Percentiles rank a stretch among this genome's conserved stretches.
Conservation (phyloP, 2,113 vertebrate genomes). For the Ibidorhyncha struthersii region DNA sequence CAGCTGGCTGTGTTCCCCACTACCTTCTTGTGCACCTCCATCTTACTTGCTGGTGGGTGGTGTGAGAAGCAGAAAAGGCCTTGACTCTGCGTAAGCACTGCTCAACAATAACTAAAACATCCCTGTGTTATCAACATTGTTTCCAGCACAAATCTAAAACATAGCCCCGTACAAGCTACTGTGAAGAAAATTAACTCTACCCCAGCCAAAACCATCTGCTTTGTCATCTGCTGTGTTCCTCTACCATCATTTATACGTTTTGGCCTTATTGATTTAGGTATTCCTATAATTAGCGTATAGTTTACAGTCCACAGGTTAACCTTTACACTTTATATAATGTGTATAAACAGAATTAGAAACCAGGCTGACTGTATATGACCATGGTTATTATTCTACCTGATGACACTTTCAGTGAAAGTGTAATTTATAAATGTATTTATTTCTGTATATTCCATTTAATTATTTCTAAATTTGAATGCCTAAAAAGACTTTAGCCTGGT, state of each 20-base stretch:
- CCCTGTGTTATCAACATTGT: background rate
- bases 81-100: background rate
- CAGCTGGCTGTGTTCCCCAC: background rate
- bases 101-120: background rate
- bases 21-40: background rate
- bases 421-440: background rate
- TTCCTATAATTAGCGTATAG: slow-evolving; percentile 59
- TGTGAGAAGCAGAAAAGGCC: background rate
- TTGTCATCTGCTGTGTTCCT: background rate
- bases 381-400: background rate
- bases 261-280: slow-evolving; percentile 54
- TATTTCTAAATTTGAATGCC: background rate
- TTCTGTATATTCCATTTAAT: background rate
- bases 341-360: slow-evolving; percentile 19
- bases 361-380: background rate
- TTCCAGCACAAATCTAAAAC: background rate
- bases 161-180: background rate
- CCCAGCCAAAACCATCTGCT: background rate
- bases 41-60: background rate
- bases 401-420: background rate
- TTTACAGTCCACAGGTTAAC: slow-evolving; percentile 44
- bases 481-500: background rate
- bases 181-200: background rate
- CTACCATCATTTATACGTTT: background rate
- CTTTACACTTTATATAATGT: slow-evolving; percentile 28